phyloP scores from a whole-genome alignment of 1,140 invertebrate genomes.

The Campoletis sonorensis region DNA sequence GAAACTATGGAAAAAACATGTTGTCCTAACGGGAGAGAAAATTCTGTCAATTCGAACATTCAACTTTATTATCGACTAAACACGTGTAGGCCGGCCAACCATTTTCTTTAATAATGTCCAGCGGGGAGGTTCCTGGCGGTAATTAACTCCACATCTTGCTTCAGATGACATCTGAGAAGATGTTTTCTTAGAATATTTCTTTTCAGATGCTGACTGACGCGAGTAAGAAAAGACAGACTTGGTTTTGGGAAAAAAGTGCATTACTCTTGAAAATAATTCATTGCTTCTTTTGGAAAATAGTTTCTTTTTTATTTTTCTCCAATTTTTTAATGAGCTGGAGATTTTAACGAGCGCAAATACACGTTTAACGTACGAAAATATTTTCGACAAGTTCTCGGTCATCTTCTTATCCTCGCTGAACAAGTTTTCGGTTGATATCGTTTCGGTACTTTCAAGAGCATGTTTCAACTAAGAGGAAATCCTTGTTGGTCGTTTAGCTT shows the following conservation, averaged over 20 bases:
- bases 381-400: not conserved
- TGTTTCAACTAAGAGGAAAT: constrained; percentile 60
- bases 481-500: constrained; percentile 63
- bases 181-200: too few relatives aligned
- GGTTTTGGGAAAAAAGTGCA: too few relatives aligned
- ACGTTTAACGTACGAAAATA: not conserved
- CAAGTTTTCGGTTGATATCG: constrained; percentile 6
- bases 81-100: not conserved
- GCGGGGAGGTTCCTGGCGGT: too few relatives aligned
- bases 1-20: not conserved
- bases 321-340: not conserved
- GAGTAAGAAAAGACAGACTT: too few relatives aligned
- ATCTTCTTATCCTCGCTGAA: constrained; percentile 1
- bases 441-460: constrained; percentile 37
- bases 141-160: too few relatives aligned
- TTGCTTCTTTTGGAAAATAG: too few relatives aligned
- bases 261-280: too few relatives aligned
- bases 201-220: too few relatives aligned
- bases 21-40: not conserved
- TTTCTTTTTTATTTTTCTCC: too few relatives aligned
- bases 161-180: too few relatives aligned
- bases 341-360: not conserved
- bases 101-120: too few relatives aligned
- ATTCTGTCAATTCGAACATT: not conserved
- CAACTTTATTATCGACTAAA: not conserved